Evolutionary conservation across 2,888 invertebrate species (phyloP), one percentile per base, ranked within the genome.

Genomic region (Camponotus fellah): DNA sequence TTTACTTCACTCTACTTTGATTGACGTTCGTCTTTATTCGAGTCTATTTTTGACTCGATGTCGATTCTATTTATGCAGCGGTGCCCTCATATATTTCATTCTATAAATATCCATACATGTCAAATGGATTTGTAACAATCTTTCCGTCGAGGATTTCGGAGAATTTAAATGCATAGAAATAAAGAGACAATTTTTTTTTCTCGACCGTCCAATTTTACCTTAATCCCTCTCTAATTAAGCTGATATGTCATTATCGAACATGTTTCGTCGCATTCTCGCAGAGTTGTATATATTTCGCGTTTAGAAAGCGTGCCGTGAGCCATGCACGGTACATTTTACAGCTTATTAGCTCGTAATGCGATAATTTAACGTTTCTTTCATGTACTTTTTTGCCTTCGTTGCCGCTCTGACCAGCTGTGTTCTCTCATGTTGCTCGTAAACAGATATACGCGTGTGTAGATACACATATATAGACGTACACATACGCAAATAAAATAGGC

Each of bases 281-380:
- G 60, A 69, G 84, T 83, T 40, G 40, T 84, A 83, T 40, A 49
- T 83, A 86, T 87, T 85, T 84, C 71, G 82, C 87, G 26, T 49
- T 72, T 77, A 82, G 68, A 88, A 85, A 65, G 87, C 37, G 72
- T 82, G 76, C 86, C 84, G 89, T 83, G 82, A 85, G 85, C 86
- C 85, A 82, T 26, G 26, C 26, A 3, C 82, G 85, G 77, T 92
- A 91, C 86, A 92, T 92, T 90, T 91, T 90, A 92, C 86, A 90
- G 86, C 91, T 85, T 90, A 91, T 88, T 85, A 87, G 90, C 89
- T 89, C 84, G 90, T 93, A 92, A 93, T 92, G 91, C 86, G 90
- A 89, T 92, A 92, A 93, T 93, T 93, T 93, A 93, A 91, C 92
- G 91, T 93, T 92, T 92, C 93, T 93, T 93, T 93, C 91, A 91